phyloP scores from a whole-genome alignment of 2,888 invertebrate genomes.

The Euclidia mi region DNA sequence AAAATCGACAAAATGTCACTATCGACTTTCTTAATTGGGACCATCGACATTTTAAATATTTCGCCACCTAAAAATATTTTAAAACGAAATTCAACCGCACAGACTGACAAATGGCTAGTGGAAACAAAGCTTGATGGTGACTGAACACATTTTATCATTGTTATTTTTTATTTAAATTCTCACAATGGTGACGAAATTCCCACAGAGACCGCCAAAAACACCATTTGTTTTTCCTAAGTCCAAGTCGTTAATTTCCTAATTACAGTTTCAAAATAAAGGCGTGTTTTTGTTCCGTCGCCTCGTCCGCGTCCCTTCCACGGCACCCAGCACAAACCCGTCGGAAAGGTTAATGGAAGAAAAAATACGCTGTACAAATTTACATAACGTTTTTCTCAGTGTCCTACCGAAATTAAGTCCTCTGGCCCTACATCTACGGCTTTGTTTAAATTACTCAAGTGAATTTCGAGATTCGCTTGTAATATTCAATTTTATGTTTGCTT shows the following conservation, averaged over 20 bases:
- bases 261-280: slow-evolving; percentile 86
- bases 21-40: no score
- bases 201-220: slow-evolving; percentile 75
- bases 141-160: slow-evolving; percentile 45
- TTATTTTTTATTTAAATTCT: slow-evolving; percentile 68
- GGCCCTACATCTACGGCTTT: slow-evolving; percentile 80
- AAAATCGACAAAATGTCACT: no score
- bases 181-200: slow-evolving; percentile 70
- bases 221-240: slow-evolving; percentile 82
- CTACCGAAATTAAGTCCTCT: slow-evolving; percentile 83
- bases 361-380: slow-evolving; percentile 89
- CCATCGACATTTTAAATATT: no score
- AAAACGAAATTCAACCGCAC: no score
- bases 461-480: slow-evolving; percentile 80
- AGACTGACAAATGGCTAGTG: not conserved
- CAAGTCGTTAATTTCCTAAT: slow-evolving; percentile 88
- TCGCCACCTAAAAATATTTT: no score
- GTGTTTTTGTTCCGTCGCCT: slow-evolving; percentile 78
- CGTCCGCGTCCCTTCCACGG: slow-evolving; percentile 75
- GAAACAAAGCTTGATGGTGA: slow-evolving; percentile 26
- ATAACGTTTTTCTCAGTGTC: slow-evolving; percentile 86
- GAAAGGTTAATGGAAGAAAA: slow-evolving; percentile 88
- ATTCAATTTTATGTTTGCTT: slow-evolving; percentile 69
- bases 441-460: slow-evolving; percentile 85
- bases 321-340: slow-evolving; percentile 68